Percentiles rank a stretch among this genome's conserved stretches.
phyloP scores from a whole-genome alignment of 1,140 invertebrate species.

The Oedothorax gibbosus region DNA sequence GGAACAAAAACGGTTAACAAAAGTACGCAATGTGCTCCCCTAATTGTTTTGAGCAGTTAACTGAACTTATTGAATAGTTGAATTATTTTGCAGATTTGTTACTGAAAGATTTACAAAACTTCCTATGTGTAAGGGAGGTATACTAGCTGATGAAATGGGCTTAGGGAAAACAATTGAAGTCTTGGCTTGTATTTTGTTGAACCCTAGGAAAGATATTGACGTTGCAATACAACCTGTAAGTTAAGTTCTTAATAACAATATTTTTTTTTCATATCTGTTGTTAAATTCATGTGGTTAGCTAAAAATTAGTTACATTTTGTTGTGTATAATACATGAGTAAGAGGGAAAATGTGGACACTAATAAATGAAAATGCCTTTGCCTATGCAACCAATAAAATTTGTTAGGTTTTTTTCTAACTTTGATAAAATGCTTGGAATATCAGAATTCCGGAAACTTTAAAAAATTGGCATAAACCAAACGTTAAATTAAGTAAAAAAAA shows the following conservation, averaged over 20 bases:
- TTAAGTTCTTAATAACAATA: background rate
- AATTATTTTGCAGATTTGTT: conserved; percentile 36
- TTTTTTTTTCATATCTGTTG: background rate
- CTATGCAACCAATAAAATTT: too few species aligned
- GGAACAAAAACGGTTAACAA: background rate
- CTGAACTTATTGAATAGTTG: background rate
- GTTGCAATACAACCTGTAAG: too few species aligned
- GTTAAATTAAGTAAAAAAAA: too few species aligned
- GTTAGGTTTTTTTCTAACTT: too few species aligned
- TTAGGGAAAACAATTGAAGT: conserved; percentile 86
- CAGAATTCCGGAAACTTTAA: too few species aligned
- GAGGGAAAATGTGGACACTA: too few species aligned
- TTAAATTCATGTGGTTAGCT: background rate
- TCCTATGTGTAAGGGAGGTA: conserved; percentile 73
- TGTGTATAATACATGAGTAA: too few species aligned
- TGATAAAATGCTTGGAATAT: too few species aligned
- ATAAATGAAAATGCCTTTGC: too few species aligned
- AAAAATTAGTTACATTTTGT: too few species aligned
- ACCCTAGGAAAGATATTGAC: conserved; percentile 68
- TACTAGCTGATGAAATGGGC: conserved; percentile 88
- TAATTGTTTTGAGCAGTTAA: background rate
- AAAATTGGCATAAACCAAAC: too few species aligned
- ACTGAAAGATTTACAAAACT: conserved; percentile 3
- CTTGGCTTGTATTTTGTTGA: conserved; percentile 76
- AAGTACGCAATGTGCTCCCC: too few species aligned